Base-by-base conservation (phyloP, 2,113 vertebrate species). In the Lepus americanus region DNA sequence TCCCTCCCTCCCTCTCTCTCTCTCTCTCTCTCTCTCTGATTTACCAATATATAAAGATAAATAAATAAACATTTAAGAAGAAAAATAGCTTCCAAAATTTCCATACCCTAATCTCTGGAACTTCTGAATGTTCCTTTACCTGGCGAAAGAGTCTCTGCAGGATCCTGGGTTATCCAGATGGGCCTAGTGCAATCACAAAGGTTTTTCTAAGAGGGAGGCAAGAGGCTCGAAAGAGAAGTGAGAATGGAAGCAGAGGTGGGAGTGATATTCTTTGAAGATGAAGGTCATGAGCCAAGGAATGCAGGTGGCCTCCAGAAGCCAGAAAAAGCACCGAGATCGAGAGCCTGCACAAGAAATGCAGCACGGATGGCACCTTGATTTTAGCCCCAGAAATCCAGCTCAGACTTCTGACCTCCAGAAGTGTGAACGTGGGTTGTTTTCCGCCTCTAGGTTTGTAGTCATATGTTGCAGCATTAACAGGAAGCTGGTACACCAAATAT, bases 251-350 rank as follows among this genome's bases (percentile, higher is more conserved):
- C 63, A 77, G 72, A 94, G 19, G 13, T 59, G 51, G 12, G 10
- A 82, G 74, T 29, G 70, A 69, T 1, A 4, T 20, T 64, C 51
- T 77, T 49, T 17, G 31, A 95, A 87, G 53, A 93, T 19, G 16
- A 59, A 90, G 33, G 16, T 51, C 39, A 44, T 13, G 31, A 90
- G 66, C 49, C 70, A 88, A 95, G 36, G 33, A 91, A 95, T 67
- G 64, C 59, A 88, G 19, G 59, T 51, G 29, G n/a, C 77, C 44
- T 84, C 53, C 36, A 64, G 39, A 87, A 95, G 53, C 85, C 36
- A 55, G 44, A 83, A 59, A 93, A 79, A 63, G 76, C 33, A 78
- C 90, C 25, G 59, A 87, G 44, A 93, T 31, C 69, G 29, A 80
- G 33, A 80, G 51, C 12, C 36, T 53, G 16, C 3, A 61, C 63